phyloP scores from a whole-genome alignment of 2,797 vertebrate genomes.

The Diplodus puntazzo region DNA sequence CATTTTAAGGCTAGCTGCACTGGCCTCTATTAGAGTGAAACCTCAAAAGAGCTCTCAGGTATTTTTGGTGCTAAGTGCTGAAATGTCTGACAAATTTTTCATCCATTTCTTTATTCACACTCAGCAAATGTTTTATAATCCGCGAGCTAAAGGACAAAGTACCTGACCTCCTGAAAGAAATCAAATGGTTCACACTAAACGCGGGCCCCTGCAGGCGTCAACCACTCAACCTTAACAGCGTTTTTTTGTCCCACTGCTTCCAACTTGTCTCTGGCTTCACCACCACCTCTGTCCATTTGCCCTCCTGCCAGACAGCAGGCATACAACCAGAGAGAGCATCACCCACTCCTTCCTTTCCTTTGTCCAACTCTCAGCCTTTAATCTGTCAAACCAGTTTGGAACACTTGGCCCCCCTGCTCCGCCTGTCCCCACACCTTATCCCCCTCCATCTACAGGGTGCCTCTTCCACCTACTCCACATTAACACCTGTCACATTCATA shows the following conservation, averaged over 20 bases:
- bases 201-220: constrained; percentile 17
- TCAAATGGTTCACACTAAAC: constrained; percentile 28
- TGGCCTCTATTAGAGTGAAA: neutral
- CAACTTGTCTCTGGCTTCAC: neutral
- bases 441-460: neutral
- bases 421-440: constrained; percentile 7
- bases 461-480: neutral
- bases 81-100: constrained; percentile 16
- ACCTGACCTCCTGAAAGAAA: constrained; percentile 29
- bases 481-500: constrained; percentile 1
- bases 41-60: constrained; percentile 20
- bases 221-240: constrained; percentile 16
- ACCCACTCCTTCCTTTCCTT: constrained; percentile 35
- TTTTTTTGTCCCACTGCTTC: constrained; percentile 2
- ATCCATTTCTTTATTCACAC: neutral
- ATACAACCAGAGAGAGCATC: constrained; percentile 13
- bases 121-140: constrained; percentile 13
- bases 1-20: neutral
- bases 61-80: constrained; percentile 10
- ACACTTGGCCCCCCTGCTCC: constrained; percentile 14
- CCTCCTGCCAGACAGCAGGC: constrained; percentile 15
- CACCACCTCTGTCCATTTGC: constrained; percentile 7
- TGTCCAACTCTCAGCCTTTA: constrained; percentile 27
- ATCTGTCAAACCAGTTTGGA: constrained; percentile 37
- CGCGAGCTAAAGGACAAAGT: constrained; percentile 16